phyloP scores from a whole-genome alignment of 2,888 invertebrate genomes.

The Digitonthophagus gazella region DNA sequence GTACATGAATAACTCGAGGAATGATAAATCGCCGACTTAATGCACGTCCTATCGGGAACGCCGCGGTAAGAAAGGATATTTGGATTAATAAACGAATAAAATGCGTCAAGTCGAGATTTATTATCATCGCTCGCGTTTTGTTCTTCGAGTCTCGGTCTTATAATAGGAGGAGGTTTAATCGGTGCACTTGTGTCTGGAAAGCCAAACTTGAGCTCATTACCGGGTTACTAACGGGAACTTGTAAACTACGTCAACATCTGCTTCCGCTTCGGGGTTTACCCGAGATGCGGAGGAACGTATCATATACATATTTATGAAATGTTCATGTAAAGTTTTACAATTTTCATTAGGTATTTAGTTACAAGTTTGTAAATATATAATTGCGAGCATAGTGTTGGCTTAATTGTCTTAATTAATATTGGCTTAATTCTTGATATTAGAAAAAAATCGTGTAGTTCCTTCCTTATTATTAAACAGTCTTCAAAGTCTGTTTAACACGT shows the following conservation, averaged over 20 bases:
- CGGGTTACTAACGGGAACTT: background rate
- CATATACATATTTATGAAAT: too few relatives aligned
- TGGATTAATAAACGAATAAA: background rate
- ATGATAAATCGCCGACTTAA: background rate
- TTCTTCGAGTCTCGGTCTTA: background rate
- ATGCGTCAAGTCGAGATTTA: background rate
- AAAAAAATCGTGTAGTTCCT: too few relatives aligned
- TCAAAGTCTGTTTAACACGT: too few relatives aligned
- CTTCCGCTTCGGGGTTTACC: too few relatives aligned
- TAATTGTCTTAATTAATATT: too few relatives aligned
- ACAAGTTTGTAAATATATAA: too few relatives aligned
- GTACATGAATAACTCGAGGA: constrained; percentile 8
- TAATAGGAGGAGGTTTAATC: background rate
- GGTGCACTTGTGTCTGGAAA: background rate
- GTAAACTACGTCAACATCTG: background rate
- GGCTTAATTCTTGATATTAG: too few relatives aligned
- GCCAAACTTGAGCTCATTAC: background rate
- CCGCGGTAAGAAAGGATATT: background rate
- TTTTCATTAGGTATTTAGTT: too few relatives aligned
- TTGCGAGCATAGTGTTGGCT: too few relatives aligned
- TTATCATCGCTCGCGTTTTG: background rate
- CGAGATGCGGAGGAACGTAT: too few relatives aligned
- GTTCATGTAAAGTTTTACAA: too few relatives aligned
- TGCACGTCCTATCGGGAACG: background rate
- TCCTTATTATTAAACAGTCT: too few relatives aligned